Evolutionary conservation across 1,140 invertebrate species (phyloP).

Genomic region (Drosophila fuyamai): DNA sequence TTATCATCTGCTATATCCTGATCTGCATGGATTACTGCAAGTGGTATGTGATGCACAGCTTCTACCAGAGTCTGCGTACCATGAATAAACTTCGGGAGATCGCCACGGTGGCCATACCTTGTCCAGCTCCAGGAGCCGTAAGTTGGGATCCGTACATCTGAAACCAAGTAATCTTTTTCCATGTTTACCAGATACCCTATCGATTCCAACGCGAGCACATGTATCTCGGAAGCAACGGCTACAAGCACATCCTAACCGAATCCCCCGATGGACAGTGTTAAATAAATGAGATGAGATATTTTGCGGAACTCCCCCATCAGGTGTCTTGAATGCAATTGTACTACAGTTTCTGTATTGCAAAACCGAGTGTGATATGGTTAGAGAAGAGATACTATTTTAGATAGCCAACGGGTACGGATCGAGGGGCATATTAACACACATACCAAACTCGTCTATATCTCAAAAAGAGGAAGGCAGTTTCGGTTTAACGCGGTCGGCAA

Average conservation of each 20-base stretch:
- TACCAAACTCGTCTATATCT: constrained; percentile 38
- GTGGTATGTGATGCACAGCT: constrained; percentile 81
- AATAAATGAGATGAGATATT: not conserved
- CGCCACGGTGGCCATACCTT: constrained; percentile 82
- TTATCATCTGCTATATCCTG: constrained; percentile 68
- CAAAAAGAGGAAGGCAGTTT: constrained; percentile 12
- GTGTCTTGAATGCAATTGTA: constrained; percentile 41
- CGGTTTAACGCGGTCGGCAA: constrained; percentile 16
- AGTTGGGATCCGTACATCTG: constrained; percentile 5
- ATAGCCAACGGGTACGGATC: constrained; percentile 58
- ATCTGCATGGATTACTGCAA: constrained; percentile 71
- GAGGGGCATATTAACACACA: constrained; percentile 23
- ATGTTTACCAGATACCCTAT: constrained; percentile 64
- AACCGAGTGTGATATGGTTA: constrained; percentile 50
- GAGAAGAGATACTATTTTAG: constrained; percentile 50
- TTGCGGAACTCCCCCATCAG: constrained; percentile 24
- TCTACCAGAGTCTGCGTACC: constrained; percentile 77
- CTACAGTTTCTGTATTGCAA: constrained; percentile 24
- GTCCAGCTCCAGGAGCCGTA: constrained; percentile 77
- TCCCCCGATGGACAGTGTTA: constrained; percentile 79
- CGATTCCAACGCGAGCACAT: constrained; percentile 82
- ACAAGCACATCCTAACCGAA: constrained; percentile 82
- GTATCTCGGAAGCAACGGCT: constrained; percentile 83
- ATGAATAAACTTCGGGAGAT: constrained; percentile 82
- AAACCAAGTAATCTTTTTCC: not conserved